A percentile compares a stretch with the other conserved stretches of the same genome.
Evolutionary conservation across 2,888 invertebrate genomes (phyloP).

Genomic region (Horisme vitalbata): DNA sequence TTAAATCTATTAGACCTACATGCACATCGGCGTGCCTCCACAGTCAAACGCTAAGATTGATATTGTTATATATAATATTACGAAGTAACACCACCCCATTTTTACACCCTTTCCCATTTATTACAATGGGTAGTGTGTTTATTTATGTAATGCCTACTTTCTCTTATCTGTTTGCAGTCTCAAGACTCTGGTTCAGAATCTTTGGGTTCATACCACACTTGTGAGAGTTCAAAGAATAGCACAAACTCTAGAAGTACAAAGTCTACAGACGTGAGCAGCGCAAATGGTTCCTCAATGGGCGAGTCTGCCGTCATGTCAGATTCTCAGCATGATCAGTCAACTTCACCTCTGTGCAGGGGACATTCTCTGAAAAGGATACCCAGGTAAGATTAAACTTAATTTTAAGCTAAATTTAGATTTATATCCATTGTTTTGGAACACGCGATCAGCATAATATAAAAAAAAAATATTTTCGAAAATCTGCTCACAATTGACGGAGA

Average conservation of each 20-base stretch:
- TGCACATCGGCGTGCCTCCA: too few relatives aligned
- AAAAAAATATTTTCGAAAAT: too few relatives aligned
- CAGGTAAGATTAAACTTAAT: constrained; percentile 41
- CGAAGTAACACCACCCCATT: too few relatives aligned
- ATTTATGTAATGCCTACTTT: too few relatives aligned
- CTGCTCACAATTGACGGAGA: too few relatives aligned
- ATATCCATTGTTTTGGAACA: too few relatives aligned
- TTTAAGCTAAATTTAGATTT: too few relatives aligned
- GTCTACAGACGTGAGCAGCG: constrained; percentile 77
- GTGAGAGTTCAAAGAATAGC: constrained; percentile 73
- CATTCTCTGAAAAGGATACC: constrained; percentile 75
- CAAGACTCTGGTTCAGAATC: constrained; percentile 69
- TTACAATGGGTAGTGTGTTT: too few relatives aligned
- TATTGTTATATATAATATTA: not conserved
- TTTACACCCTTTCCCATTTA: too few relatives aligned
- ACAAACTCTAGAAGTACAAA: constrained; percentile 64
- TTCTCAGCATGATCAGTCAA: constrained; percentile 80
- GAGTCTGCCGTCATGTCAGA: constrained; percentile 73
- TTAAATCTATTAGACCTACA: too few relatives aligned
- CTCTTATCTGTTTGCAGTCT: constrained; percentile 55
- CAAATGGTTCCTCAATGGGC: constrained; percentile 61
- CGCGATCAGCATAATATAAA: too few relatives aligned
- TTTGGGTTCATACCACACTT: constrained; percentile 71
- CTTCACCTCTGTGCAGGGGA: constrained; percentile 81
- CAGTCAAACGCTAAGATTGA: too few relatives aligned